Conservation (phyloP, 2,888 invertebrate genomes). For the Zele albiditarsus region DNA sequence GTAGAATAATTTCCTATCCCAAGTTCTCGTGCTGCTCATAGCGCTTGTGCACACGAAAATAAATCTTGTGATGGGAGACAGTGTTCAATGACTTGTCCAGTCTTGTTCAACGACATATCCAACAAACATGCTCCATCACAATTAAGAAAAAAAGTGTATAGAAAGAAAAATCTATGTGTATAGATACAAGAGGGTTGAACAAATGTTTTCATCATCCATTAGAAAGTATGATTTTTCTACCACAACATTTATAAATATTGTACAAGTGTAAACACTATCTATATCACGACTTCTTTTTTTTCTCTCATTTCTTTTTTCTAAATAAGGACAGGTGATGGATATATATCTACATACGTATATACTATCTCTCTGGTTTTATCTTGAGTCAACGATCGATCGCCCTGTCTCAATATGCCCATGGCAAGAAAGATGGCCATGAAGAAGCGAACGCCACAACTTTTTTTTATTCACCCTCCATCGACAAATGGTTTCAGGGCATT, state of each 20-base stretch:
- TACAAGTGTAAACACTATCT: slow-evolving; percentile 7
- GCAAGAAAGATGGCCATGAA: slow-evolving; percentile 42
- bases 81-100: neutral
- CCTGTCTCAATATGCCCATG: slow-evolving; percentile 39
- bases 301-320: neutral
- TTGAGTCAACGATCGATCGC: slow-evolving; percentile 49
- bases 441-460: slow-evolving; percentile 49
- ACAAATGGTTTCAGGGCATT: neutral
- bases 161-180: slow-evolving; percentile 32
- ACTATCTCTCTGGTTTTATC: slow-evolving; percentile 41
- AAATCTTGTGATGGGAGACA: neutral
- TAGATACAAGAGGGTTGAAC: neutral
- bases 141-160: slow-evolving; percentile 9
- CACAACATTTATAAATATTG: neutral
- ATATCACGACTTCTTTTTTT: neutral
- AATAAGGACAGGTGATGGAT: neutral
- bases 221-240: neutral
- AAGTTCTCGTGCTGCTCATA: neutral
- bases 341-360: slow-evolving; percentile 39
- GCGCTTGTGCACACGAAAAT: neutral
- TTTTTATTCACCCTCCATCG: slow-evolving; percentile 30
- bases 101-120: neutral
- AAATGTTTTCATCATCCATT: neutral
- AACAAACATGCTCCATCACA: slow-evolving; percentile 3
- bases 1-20: neutral